Conservation (phyloP, 2,113 vertebrate species). For the Prinia subflava region DNA sequence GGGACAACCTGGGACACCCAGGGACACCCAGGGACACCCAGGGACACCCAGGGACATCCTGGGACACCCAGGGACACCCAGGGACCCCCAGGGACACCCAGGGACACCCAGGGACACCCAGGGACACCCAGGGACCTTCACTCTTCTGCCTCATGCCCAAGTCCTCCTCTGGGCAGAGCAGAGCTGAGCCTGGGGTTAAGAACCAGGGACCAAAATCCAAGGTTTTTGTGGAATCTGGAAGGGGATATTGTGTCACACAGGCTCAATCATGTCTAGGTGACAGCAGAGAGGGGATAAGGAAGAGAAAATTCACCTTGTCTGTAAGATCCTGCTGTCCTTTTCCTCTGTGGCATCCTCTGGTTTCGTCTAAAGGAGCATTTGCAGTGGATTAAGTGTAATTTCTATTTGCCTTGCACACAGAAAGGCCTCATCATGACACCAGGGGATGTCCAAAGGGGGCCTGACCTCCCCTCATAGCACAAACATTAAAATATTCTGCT, state of each 20-base stretch:
- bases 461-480: background rate
- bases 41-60: background rate
- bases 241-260: rapidly evolving
- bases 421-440: background rate
- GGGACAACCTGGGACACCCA: too few relatives aligned
- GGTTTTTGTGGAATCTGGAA: background rate
- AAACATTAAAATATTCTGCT: slow-evolving; percentile 5
- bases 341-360: background rate
- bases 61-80: background rate
- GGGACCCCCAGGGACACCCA: background rate
- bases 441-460: background rate
- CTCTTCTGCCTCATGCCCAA: background rate
- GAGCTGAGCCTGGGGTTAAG: background rate
- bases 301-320: background rate
- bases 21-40: too few relatives aligned
- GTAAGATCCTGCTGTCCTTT: background rate
- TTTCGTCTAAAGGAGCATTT: rapidly evolving
- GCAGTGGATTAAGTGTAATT: background rate
- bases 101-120: background rate
- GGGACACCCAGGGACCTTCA: too few relatives aligned
- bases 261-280: background rate
- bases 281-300: background rate
- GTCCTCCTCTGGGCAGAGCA: background rate
- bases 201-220: background rate
- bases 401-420: background rate